A percentile compares a stretch with the other conserved stretches of the same genome.
phyloP scores from a whole-genome alignment of 2,888 invertebrate genomes.

The Augiades crinisus region DNA sequence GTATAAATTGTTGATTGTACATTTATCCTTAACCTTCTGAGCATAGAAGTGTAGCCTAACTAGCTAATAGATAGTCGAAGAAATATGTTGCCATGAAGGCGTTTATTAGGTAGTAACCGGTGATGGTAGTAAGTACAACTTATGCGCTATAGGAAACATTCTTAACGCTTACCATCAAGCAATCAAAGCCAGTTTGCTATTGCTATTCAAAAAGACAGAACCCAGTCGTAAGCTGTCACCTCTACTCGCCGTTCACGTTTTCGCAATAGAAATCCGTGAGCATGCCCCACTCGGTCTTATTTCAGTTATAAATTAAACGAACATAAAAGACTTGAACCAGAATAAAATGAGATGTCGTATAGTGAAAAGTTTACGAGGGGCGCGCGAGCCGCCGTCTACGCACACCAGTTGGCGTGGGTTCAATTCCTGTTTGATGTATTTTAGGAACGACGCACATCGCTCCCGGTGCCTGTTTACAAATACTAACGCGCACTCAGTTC shows the following conservation, averaged over 20 bases:
- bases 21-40: no score
- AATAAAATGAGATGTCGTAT: slow-evolving; percentile 71
- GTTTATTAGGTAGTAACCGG: no score
- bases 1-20: no score
- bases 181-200: no score
- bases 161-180: no score
- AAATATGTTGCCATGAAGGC: no score
- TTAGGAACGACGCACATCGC: slow-evolving; percentile 68
- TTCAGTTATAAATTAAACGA: slow-evolving; percentile 52
- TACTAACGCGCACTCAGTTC: slow-evolving; percentile 73
- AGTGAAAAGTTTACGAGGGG: slow-evolving; percentile 71
- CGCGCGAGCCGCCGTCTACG: slow-evolving; percentile 70
- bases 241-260: no score
- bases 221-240: slow-evolving; percentile 37
- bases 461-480: slow-evolving; percentile 73
- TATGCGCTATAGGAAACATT: neutral
- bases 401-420: slow-evolving; percentile 75
- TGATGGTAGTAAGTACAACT: neutral
- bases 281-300: slow-evolving; percentile 37
- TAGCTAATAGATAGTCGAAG: no score
- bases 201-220: neutral
- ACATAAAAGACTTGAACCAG: slow-evolving; percentile 62
- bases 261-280: slow-evolving; percentile 41
- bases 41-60: no score
- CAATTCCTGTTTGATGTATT: slow-evolving; percentile 79